A percentile compares a stretch with the other conserved stretches of the same genome.
phyloP scores from a whole-genome alignment of 2,797 vertebrate genomes.

The Rhincodon typus region DNA sequence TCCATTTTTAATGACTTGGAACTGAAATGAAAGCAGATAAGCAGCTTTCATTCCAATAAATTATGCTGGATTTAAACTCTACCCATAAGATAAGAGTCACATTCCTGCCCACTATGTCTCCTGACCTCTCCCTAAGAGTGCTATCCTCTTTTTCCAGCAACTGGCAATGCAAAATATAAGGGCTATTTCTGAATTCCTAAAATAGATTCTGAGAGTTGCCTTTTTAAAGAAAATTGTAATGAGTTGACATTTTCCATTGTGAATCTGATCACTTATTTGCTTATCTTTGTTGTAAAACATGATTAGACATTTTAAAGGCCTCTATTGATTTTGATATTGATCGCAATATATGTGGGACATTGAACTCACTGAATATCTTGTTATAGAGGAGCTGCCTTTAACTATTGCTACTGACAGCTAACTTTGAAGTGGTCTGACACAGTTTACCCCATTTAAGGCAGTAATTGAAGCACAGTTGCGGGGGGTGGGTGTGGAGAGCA shows the following conservation, averaged over 20 bases:
- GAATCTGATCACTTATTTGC: background rate
- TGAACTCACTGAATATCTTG: background rate
- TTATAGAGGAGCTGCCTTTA: background rate
- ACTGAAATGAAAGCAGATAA: too few species aligned
- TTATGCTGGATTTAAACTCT: background rate
- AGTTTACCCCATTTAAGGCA: background rate
- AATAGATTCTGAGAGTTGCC: background rate
- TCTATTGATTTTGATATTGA: slow-evolving; percentile 6
- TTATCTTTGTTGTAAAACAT: background rate
- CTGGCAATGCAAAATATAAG: background rate
- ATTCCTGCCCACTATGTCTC: background rate
- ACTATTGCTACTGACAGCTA: background rate
- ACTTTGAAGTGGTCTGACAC: background rate
- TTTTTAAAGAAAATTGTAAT: background rate
- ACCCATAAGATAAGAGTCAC: background rate
- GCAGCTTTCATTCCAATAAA: background rate
- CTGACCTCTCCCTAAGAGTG: background rate
- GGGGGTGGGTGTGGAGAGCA: background rate
- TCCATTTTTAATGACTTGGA: background rate
- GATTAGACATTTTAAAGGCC: background rate
- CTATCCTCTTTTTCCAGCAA: background rate
- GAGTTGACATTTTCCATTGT: background rate
- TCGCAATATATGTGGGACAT: background rate
- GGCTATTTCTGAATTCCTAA: background rate
- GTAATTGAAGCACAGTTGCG: background rate